Evolutionary conservation across 2,113 vertebrate genomes (phyloP).

Genomic region (Sturnira hondurensis): DNA sequence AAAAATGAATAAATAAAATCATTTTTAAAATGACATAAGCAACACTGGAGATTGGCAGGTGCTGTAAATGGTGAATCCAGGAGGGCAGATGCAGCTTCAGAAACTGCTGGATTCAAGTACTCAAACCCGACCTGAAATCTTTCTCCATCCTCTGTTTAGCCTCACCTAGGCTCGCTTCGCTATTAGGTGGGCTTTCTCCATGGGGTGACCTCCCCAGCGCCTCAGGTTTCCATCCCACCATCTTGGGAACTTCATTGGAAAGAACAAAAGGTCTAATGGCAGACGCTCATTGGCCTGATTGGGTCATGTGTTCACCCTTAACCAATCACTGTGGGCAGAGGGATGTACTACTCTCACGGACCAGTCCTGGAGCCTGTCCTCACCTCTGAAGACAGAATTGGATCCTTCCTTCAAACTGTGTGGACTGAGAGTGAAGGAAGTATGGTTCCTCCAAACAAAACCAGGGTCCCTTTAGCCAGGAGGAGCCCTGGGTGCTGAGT

Average conservation of each 20-base stretch:
- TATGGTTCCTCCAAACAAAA: background rate
- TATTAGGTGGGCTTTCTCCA: background rate
- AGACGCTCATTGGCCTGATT: background rate
- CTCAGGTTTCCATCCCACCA: background rate
- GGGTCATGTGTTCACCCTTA: background rate
- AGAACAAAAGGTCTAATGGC: background rate
- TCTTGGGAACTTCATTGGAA: background rate
- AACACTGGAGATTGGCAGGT: background rate
- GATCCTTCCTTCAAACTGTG: background rate
- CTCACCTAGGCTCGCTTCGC: background rate
- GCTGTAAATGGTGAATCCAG: background rate
- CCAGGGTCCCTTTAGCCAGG: background rate
- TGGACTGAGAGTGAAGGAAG: background rate
- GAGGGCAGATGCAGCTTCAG: background rate
- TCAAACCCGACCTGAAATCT: background rate
- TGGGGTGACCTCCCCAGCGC: background rate
- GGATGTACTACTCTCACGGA: background rate
- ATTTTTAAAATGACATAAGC: background rate
- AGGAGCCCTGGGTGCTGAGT: background rate
- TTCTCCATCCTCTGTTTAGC: background rate
- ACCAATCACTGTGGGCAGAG: background rate
- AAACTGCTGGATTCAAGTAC: background rate
- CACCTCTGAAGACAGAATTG: background rate
- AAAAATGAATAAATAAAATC: too few species aligned
- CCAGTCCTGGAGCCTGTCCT: background rate